Evolutionary conservation across 2,797 vertebrate genomes (phyloP), one percentile per base, ranked within the genome.

Genomic region (Peromyscus attwateri): DNA sequence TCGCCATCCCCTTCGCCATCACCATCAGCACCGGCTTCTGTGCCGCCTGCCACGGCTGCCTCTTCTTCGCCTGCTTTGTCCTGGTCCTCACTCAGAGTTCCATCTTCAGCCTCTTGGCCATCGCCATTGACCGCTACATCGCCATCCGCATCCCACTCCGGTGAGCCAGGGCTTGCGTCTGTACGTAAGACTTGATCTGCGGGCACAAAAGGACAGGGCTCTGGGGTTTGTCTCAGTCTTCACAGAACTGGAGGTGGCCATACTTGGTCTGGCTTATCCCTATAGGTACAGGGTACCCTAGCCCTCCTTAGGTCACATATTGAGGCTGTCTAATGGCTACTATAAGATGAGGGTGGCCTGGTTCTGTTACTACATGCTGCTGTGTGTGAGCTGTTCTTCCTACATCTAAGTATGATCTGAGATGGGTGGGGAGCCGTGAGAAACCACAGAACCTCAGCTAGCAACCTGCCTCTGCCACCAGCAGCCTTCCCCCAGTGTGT

Each of bases 21-120:
- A 98, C 99, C 97, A 99, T 99, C 99, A 99, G 99, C 99, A 99
- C 98, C 0, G 99, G 99, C 49, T 99, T 99, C 99, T 99, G 99
- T 88, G 99, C 99, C 66, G 99, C 99, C 97, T 99, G 99, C 98
- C 99, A 99, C 1, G 99, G 99, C 97, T 99, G 99, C 98, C 99
- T 99, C 79, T 99, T 99, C 98, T 99, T 99, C 0, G 99, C 99
- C 96, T 99, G 99, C 98, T 99, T 99, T 0, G 99, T 99, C 49
- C 98, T 99, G 98, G 99, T 99, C 80, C 98, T 99, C 98, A 99
- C 99, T 0, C 99, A 99, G 99, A 99, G 99, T 97, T 99, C 99
- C 57, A 99, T 99, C 98, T 99, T 99, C 99, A 99, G 99, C 98
- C 99, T 99, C 95, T 98, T 99, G 23, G 99, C 99, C 76, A 99